Conservation (phyloP, 2,797 vertebrate genomes). For the Dryobates pubescens region DNA sequence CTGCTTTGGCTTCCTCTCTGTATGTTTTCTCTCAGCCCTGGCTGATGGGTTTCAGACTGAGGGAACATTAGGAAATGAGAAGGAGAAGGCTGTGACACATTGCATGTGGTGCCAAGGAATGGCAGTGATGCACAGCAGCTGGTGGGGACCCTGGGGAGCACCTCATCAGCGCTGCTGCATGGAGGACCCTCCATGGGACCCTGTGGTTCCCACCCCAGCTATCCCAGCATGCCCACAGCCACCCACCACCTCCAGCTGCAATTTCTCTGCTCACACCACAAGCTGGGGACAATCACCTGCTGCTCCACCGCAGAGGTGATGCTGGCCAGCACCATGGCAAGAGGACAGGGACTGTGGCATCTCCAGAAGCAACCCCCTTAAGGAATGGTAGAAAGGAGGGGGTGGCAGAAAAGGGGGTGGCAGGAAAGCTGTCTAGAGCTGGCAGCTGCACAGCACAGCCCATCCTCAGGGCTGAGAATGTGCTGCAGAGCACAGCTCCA, state of each 20-base stretch:
- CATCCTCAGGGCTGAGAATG: not conserved
- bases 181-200: not conserved
- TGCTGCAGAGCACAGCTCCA: not conserved
- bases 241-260: not conserved
- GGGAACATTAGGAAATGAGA: not conserved
- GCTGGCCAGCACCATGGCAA: fast-evolving
- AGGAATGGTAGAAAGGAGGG: not conserved
- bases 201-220: fast-evolving
- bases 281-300: not conserved
- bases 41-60: slow-evolving; percentile 51
- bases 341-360: not conserved
- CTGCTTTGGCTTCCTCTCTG: slow-evolving; percentile 18
- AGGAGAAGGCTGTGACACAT: slow-evolving; percentile 10
- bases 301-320: not conserved
- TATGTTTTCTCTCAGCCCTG: slow-evolving; percentile 7
- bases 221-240: not conserved
- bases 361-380: not conserved
- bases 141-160: not conserved
- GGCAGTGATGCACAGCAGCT: not conserved
- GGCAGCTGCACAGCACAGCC: not conserved
- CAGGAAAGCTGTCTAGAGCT: not conserved
- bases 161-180: not conserved
- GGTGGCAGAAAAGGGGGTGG: no score
- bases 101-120: not conserved
- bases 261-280: not conserved